Conservation (phyloP, 2,797 vertebrate species). For the Amblyopsis hoosieri region DNA sequence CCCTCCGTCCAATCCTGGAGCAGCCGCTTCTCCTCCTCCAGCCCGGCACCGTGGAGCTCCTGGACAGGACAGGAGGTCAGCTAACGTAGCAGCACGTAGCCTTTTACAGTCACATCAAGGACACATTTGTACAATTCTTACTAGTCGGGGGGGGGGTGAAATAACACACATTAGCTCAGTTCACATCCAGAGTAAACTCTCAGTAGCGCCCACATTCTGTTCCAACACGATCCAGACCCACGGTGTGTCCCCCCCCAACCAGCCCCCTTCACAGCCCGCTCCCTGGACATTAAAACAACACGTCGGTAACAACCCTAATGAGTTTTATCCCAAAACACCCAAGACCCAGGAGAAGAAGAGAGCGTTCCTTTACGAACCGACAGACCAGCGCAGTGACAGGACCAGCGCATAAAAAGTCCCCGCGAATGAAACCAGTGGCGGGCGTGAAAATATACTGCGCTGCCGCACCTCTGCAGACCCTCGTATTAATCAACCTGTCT, state of each 20-base stretch:
- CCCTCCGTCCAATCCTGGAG: constrained; percentile 28
- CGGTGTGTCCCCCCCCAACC: constrained; percentile 15
- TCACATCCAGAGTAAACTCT: neutral
- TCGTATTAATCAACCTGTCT: constrained; percentile 84
- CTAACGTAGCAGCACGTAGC: neutral
- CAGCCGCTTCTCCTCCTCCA: constrained; percentile 52
- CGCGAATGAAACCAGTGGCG: constrained; percentile 70
- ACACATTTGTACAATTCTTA: too few relatives aligned
- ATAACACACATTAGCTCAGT: neutral
- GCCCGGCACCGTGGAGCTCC: constrained; percentile 21
- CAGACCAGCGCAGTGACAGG: constrained; percentile 74
- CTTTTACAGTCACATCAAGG: constrained; percentile 11
- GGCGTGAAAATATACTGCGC: constrained; percentile 80
- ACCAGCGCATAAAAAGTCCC: constrained; percentile 75
- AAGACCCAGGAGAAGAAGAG: constrained; percentile 43
- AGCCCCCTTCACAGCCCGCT: constrained; percentile 34
- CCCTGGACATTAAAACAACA: constrained; percentile 66
- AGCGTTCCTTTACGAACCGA: constrained; percentile 71
- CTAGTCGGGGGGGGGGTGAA: neutral
- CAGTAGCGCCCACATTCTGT: neutral
- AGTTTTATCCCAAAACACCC: constrained; percentile 63
- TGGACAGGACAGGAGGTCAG: constrained; percentile 7
- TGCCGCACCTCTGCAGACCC: constrained; percentile 72
- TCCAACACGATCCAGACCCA: constrained; percentile 18
- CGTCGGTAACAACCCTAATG: constrained; percentile 61